Evolutionary conservation across 2,113 vertebrate genomes (phyloP).

Genomic region (Dicerorhinus sumatrensis): DNA sequence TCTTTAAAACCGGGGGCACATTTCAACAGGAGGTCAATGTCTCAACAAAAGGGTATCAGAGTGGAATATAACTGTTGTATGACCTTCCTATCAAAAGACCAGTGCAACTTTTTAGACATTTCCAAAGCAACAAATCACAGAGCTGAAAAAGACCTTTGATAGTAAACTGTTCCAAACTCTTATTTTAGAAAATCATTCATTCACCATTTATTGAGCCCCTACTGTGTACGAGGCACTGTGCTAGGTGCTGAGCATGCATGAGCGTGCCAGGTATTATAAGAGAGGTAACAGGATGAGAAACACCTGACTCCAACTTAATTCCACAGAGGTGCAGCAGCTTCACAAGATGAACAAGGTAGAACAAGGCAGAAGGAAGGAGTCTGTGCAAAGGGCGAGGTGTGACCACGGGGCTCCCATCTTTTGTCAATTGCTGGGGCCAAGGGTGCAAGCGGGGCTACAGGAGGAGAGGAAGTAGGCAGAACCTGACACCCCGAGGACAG

Average conservation of each 20-base stretch:
- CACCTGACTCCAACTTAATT: neutral
- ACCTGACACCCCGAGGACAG: accelerated
- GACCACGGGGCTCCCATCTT: accelerated
- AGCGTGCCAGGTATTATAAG: accelerated
- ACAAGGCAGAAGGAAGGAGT: too few relatives aligned
- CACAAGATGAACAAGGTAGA: neutral
- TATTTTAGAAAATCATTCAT: neutral
- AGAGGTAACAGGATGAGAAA: accelerated
- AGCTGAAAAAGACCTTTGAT: neutral
- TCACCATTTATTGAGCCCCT: accelerated
- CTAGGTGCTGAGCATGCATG: accelerated
- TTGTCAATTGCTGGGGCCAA: neutral
- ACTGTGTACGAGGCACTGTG: neutral
- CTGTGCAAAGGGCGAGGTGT: neutral
- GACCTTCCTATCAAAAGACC: neutral
- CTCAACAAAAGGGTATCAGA: neutral
- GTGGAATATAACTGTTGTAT: neutral
- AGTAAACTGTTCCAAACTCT: neutral
- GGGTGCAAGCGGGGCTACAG: accelerated
- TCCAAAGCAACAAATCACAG: neutral
- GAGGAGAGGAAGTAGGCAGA: neutral
- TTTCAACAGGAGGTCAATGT: neutral
- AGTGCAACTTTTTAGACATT: neutral
- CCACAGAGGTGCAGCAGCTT: neutral
- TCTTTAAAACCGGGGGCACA: neutral